Base-by-base conservation (phyloP, 2,113 vertebrate species). In the Sphaerodactylus townsendi region DNA sequence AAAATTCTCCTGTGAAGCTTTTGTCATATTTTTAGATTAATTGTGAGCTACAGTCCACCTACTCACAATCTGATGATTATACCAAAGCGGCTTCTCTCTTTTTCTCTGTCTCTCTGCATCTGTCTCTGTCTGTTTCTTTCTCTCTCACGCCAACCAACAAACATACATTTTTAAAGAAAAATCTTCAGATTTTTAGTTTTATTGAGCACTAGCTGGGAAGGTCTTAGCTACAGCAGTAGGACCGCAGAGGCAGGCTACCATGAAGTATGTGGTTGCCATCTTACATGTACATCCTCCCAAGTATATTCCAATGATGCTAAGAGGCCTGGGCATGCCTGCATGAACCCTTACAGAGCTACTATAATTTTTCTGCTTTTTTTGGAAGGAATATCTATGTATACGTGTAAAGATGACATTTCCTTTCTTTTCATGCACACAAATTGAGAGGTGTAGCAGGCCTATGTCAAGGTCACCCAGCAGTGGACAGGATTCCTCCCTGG, bases 21-120 rank as follows among this genome's bases (percentile, higher is more conserved):
- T 37, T 81, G 19, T 48, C 66, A 70, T 66, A 48, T 13, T 88
- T 84, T 83, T 39, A 4, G 25, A 74, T 83, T 53, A 56, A 59
- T 86, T 77, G 73, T 68, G 4, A 74, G 71, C 3, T 25, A 17
- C 39, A 4, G 28, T 28, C 83, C 82, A 74, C 71, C 82, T 44
- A 56, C 69, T 66, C 25, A 3, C 86, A 17, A 35, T 10, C 68
- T 35, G 1, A 9, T 62, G 59, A 62, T 62, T 25, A 62, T 25
- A 62, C 25, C 19, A 23, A 17, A 23, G 6, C 0, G 0, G 59
- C 46, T 79, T 33, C 81, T 37, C 30, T 75, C 39, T 75, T 10
- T 41, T 28, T 48, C n/a, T n/a, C 66, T 64, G 23, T n/a, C 66
- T 80, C 68, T n/a, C n/a, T n/a, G 59, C 46, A 77, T 33, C 81